These are phyloP conservation scores for Coecobrya sp. DNA, from an alignment of 2,888 invertebrate genomes.

Conservation along the genomic window DNA sequence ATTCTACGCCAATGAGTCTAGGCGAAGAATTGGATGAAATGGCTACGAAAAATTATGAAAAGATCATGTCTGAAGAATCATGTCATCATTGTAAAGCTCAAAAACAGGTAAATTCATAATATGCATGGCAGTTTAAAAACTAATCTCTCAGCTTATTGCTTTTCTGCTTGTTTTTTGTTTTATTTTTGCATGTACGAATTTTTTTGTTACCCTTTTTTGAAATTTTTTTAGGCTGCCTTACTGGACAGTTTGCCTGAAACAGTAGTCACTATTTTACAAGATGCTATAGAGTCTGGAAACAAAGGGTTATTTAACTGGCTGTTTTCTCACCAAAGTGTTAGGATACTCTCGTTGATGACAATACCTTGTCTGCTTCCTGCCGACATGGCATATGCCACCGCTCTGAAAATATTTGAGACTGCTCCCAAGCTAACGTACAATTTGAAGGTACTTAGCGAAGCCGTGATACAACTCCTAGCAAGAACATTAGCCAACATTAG, in stretches of 20 bases:
- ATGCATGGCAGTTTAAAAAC: constrained; percentile 50
- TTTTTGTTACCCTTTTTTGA: constrained; percentile 37
- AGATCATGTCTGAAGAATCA: constrained; percentile 93
- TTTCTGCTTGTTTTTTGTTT: background rate
- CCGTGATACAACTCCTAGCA: constrained; percentile 90
- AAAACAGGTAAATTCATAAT: constrained; percentile 91
- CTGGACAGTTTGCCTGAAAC: constrained; percentile 96
- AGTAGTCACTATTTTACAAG: constrained; percentile 96
- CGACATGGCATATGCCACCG: constrained; percentile 95
- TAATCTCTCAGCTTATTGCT: background rate
- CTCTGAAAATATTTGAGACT: constrained; percentile 93
- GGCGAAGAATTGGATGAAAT: constrained; percentile 92
- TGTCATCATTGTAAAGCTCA: constrained; percentile 96
- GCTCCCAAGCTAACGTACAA: constrained; percentile 88
- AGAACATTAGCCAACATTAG: constrained; percentile 88
- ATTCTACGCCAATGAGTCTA: constrained; percentile 94
- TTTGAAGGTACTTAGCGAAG: constrained; percentile 90
- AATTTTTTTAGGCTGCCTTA: constrained; percentile 92
- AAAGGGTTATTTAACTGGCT: constrained; percentile 97
- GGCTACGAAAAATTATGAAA: constrained; percentile 87
- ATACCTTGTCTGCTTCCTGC: constrained; percentile 96
- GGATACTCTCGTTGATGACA: constrained; percentile 93
- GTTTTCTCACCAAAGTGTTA: constrained; percentile 94
- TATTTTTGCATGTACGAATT: constrained; percentile 26
- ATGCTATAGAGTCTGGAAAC: constrained; percentile 97